Conservation (phyloP, 2,888 invertebrate species). For the Ennomos fuscantarius region DNA sequence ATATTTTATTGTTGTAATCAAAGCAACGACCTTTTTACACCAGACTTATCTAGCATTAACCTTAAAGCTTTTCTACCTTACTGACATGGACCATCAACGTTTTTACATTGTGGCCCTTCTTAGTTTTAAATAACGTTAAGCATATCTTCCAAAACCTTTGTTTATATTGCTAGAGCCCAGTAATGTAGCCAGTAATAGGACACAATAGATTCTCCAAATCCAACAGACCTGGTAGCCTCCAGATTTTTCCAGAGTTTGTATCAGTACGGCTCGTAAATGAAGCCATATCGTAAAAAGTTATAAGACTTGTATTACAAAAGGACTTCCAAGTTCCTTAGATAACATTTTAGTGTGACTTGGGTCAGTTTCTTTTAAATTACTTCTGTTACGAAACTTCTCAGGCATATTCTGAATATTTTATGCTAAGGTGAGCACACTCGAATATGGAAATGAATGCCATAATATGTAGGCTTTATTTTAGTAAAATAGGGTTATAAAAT, state of each 20-base stretch:
- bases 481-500: no score
- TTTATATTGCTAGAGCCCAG: no score
- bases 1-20: no score
- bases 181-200: neutral
- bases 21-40: no score
- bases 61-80: no score
- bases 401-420: constrained; percentile 9
- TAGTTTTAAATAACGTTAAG: no score
- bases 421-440: neutral
- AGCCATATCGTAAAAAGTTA: constrained; percentile 32
- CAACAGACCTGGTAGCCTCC: constrained; percentile 7
- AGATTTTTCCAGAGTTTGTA: constrained; percentile 32
- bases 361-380: constrained; percentile 26
- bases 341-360: constrained; percentile 27
- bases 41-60: no score
- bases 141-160: no score
- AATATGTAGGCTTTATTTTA: no score
- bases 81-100: no score
- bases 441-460: no score
- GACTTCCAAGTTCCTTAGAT: constrained; percentile 27
- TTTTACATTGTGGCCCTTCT: no score
- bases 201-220: neutral
- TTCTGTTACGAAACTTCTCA: constrained; percentile 13
- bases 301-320: constrained; percentile 28
- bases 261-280: constrained; percentile 34